Conservation (phyloP, 2,888 invertebrate genomes). For the Xestia c-nigrum region DNA sequence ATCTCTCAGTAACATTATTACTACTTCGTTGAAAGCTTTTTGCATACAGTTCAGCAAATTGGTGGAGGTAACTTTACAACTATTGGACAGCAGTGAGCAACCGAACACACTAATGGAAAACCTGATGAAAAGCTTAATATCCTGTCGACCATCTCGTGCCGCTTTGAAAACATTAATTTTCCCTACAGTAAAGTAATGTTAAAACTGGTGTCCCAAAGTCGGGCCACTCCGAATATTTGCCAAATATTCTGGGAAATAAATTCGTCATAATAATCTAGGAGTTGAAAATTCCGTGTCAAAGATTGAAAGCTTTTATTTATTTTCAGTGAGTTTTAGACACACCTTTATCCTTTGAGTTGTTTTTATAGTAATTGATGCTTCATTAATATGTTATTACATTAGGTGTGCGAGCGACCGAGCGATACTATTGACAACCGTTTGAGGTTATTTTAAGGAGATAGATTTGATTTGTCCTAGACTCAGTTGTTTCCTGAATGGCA, state of each 20-base stretch:
- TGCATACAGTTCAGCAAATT: conserved; percentile 69
- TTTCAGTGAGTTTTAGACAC: neutral
- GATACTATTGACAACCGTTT: neutral
- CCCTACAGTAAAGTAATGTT: conserved; percentile 65
- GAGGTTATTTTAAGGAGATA: neutral
- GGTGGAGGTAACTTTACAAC: conserved; percentile 62
- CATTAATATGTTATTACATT: conserved; percentile 13
- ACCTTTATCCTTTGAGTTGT: neutral
- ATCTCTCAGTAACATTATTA: conserved; percentile 53
- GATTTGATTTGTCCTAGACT: neutral
- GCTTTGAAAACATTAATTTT: conserved; percentile 84
- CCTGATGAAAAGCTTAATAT: conserved; percentile 84
- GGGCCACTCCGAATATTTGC: conserved; percentile 49
- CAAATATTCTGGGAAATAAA: conserved; percentile 26
- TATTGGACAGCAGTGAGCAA: conserved; percentile 63
- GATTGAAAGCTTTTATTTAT: conserved; percentile 5
- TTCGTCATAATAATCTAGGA: conserved; percentile 20
- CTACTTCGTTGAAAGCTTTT: conserved; percentile 60
- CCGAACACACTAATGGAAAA: conserved; percentile 74
- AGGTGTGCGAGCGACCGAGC: neutral
- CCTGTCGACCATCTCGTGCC: conserved; percentile 74
- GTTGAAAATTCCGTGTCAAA: conserved; percentile 15
- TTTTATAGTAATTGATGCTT: conserved; percentile 16
- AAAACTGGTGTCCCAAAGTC: conserved; percentile 64
- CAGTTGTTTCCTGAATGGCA: neutral